These are phyloP conservation scores for Microtus pennsylvanicus DNA, from an alignment of 2,113 vertebrate species.

Conservation along the genomic window DNA sequence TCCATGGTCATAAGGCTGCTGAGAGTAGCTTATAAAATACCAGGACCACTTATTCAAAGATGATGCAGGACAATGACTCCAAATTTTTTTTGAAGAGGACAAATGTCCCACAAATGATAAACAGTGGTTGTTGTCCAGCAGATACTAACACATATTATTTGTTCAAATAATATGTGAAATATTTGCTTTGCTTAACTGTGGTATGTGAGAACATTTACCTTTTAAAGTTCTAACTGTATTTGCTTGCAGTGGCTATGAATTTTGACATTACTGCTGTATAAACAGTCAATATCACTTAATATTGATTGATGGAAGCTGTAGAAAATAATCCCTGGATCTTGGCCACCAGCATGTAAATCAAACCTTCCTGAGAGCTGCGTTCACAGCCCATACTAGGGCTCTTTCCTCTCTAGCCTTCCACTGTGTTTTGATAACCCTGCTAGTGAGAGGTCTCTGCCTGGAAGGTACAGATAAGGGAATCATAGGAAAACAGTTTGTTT, in stretches of 20 bases:
- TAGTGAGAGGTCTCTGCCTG: slow-evolving; percentile 31
- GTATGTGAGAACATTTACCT: neutral
- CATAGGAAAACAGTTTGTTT: neutral
- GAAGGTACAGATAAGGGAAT: neutral
- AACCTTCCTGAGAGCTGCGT: neutral
- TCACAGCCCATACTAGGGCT: neutral
- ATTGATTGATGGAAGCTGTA: neutral
- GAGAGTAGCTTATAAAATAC: neutral
- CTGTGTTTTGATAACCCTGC: slow-evolving; percentile 50
- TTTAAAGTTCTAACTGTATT: neutral
- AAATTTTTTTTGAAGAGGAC: neutral
- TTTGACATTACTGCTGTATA: neutral
- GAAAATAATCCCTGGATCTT: neutral
- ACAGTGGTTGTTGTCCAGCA: neutral
- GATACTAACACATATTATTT: neutral
- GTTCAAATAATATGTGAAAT: neutral
- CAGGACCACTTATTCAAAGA: neutral
- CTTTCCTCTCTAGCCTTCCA: neutral
- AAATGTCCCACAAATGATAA: no score
- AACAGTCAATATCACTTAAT: slow-evolving; percentile 12
- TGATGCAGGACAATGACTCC: neutral
- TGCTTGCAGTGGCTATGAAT: neutral
- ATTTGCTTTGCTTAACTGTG: slow-evolving; percentile 43
- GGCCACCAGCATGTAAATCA: neutral
- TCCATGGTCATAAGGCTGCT: neutral